Evolutionary conservation across 2,113 vertebrate species (phyloP), one percentile per base, ranked within the genome.

Genomic region (Erythrocercus mccallii): DNA sequence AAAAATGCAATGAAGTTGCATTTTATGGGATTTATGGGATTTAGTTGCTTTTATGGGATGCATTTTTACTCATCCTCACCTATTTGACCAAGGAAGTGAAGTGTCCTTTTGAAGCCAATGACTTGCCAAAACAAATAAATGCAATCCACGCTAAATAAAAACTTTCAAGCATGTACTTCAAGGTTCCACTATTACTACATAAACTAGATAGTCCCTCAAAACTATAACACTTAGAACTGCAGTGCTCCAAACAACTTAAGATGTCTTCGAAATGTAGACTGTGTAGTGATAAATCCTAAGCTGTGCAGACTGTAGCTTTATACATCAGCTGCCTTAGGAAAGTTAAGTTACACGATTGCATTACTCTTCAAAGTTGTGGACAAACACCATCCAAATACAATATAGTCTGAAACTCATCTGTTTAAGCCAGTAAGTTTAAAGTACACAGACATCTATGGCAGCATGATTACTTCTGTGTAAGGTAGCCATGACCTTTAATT

Each of bases 401-500:
- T n/a, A 94, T 11, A 96, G 81, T 71, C 89, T 97, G 82, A 92
- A 96, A 73, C 1, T 22, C 56, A 79, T 81, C 87, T 95, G 53
- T 89, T 95, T 88, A 74, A 96, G 86, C 95, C 64, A 81, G 45
- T 91, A 79, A 95, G 37, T 95, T 90, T 73, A 15, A 97, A 96
- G 96, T 96, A 98, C 96, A 97, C 95, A 96, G 95, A 97, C n/a
- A 48, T 74, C 93, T 91, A 51, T 6, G 94, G 95, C 97, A 97
- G 96, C 94, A 92, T 91, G 74, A 97, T 76, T 69, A 91, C 60
- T 92, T 97, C 93, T 95, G 54, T 91, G 84, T 95, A 96, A 92
- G 96, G 97, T 96, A 98, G 97, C 97, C 97, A 96, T 95, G 94
- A 95, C 96, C 96, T 98, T 40, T 62, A 88, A 91, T 96, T 97